phyloP scores from a whole-genome alignment of 2,888 invertebrate genomes.

The Tortricodes alternella region DNA sequence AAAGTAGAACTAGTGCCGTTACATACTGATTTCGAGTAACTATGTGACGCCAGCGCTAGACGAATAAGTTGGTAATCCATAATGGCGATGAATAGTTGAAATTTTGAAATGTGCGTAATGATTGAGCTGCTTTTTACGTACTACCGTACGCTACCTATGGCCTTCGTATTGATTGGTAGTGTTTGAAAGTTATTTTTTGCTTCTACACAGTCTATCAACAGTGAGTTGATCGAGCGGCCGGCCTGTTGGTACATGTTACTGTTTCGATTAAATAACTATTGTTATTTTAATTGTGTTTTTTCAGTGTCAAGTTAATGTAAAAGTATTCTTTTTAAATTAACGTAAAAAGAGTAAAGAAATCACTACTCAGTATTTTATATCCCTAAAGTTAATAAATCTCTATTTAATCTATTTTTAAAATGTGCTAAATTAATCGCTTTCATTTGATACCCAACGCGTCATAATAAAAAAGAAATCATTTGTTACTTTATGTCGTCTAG shows the following conservation, averaged over 20 bases:
- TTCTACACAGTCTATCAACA: neutral
- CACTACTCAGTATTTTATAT: no score
- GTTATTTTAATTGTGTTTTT: neutral
- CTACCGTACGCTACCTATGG: constrained; percentile 10
- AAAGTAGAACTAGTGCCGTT: neutral
- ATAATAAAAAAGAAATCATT: no score
- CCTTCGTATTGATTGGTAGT: constrained; percentile 8
- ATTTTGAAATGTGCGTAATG: constrained; percentile 12
- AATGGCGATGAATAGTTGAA: constrained; percentile 8
- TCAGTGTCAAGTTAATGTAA: no score
- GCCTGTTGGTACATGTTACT: neutral
- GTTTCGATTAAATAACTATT: neutral
- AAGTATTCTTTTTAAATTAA: no score
- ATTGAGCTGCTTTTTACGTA: neutral
- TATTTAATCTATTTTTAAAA: no score
- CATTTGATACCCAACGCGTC: no score
- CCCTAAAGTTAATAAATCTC: no score
- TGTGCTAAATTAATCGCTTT: no score
- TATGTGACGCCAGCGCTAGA: neutral
- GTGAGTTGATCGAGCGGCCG: neutral
- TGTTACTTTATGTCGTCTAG: no score
- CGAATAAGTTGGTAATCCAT: neutral
- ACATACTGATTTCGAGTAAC: neutral
- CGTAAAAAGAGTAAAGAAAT: no score
- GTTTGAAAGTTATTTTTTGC: constrained; percentile 6